phyloP scores from a whole-genome alignment of 2,113 vertebrate genomes.

The Salvelinus sp. region DNA sequence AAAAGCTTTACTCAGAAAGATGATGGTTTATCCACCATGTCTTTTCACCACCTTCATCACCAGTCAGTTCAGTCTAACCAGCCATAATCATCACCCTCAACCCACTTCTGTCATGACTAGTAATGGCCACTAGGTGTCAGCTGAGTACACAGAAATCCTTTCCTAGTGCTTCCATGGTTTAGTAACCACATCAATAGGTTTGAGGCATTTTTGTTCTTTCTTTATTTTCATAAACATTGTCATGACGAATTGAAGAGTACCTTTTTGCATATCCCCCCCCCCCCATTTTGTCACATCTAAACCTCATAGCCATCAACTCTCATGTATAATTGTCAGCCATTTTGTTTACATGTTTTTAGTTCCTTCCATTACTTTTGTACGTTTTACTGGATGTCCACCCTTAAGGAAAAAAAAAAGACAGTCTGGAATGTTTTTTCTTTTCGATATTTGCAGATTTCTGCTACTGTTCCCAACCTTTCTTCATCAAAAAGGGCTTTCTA shows the following conservation, averaged over 20 bases:
- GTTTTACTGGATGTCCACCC: conserved; percentile 27
- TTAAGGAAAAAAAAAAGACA: conserved; percentile 52
- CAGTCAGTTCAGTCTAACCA: conserved; percentile 45
- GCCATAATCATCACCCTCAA: conserved; percentile 44
- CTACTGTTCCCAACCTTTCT: conserved; percentile 95
- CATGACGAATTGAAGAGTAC: conserved; percentile 34
- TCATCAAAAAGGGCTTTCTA: conserved; percentile 98
- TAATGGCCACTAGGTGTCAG: conserved; percentile 75
- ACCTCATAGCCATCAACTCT: conserved; percentile 24
- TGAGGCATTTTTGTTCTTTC: conserved; percentile 53
- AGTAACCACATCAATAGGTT: conserved; percentile 59
- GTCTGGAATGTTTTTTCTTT: conserved; percentile 81
- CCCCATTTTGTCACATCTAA: background rate
- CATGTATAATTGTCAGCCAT: conserved; percentile 49
- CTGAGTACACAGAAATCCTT: conserved; percentile 66
- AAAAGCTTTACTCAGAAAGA: conserved; percentile 51
- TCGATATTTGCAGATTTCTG: conserved; percentile 95
- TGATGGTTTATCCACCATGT: conserved; percentile 19
- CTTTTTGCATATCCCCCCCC: background rate
- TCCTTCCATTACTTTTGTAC: background rate
- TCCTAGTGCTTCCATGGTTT: conserved; percentile 79
- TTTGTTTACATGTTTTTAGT: conserved; percentile 2
- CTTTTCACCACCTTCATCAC: conserved; percentile 44
- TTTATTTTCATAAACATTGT: conserved; percentile 60
- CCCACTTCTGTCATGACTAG: conserved; percentile 49